These are phyloP conservation scores for Mesorhabditis spiculigera DNA, from an alignment of 2,888 invertebrate genomes.

Conservation along the genomic window DNA sequence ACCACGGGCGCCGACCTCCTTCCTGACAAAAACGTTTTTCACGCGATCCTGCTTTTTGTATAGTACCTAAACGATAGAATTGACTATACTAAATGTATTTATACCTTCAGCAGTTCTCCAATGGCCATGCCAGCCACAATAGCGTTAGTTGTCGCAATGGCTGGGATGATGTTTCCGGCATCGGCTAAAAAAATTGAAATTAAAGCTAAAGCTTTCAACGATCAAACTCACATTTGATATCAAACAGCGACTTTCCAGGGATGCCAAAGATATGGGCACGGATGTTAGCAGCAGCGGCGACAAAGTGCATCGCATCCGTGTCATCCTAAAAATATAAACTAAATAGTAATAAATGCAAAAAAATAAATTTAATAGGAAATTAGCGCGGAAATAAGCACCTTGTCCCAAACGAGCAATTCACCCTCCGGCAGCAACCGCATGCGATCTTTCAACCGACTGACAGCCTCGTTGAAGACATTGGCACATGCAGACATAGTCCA, in stretches of 20 bases:
- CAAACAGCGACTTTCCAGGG: constrained; percentile 79
- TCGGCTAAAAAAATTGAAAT: constrained; percentile 68
- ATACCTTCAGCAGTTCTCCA: constrained; percentile 65
- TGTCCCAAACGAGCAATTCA: constrained; percentile 84
- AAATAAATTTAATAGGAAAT: not conserved
- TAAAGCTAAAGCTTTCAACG: constrained; percentile 2
- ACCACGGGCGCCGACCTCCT: constrained; percentile 15
- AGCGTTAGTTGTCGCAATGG: constrained; percentile 97
- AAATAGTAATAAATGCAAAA: not conserved
- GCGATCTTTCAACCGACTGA: constrained; percentile 54
- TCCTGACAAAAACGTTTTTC: constrained; percentile 15
- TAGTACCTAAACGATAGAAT: constrained; percentile 7
- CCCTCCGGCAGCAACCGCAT: constrained; percentile 38
- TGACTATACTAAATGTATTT: no score
- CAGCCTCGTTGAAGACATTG: constrained; percentile 62
- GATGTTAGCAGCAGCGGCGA: constrained; percentile 88
- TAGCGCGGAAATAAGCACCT: constrained; percentile 61
- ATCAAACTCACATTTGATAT: constrained; percentile 80
- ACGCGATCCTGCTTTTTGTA: constrained; percentile 13
- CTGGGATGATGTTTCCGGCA: constrained; percentile 99
- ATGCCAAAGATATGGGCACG: constrained; percentile 86
- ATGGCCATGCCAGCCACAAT: constrained; percentile 94
- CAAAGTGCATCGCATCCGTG: constrained; percentile 68
- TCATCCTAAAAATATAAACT: constrained; percentile 71
- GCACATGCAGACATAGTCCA: constrained; percentile 42